Evolutionary conservation across 1,140 invertebrate genomes (phyloP), one percentile per base, ranked within the genome.

Genomic region (Bacillus rossius): DNA sequence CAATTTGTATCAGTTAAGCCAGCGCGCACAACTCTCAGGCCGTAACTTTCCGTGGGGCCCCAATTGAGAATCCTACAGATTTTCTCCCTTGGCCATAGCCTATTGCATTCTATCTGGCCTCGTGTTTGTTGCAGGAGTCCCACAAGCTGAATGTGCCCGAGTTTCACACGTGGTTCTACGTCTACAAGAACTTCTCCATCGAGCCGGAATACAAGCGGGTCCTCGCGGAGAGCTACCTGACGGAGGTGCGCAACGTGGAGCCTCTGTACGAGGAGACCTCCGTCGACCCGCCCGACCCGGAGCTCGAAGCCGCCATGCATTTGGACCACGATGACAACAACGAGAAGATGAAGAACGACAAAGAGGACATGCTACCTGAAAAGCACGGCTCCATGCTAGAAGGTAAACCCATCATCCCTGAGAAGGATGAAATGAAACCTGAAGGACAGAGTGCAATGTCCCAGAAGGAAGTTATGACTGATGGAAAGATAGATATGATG

Each of bases 81-180:
- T n/a, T n/a, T n/a, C n/a, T n/a, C n/a, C n/a, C n/a, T n/a, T n/a
- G n/a, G n/a, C n/a, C n/a, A n/a, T n/a, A n/a, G n/a, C n/a, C n/a
- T n/a, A n/a, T n/a, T n/a, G n/a, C n/a, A n/a, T n/a, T n/a, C n/a
- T n/a, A n/a, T n/a, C n/a, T n/a, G n/a, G n/a, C n/a, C n/a, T 60
- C 42, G 10, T 57, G 16, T 22, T 17, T 50, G 55, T 20, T 62
- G 29, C 59, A 69, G 64, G 67, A 66, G 8, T 66, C 62, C 43
- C 40, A 62, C 20, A 34, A 53, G 72, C 70, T 72, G 48, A 73
- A 74, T 65, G 71, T 74, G 60, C 82, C 82, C 14, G 80, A 83
- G 61, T 77, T 84, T 61, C 81, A 81, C 66, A 83, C 81, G 57
- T 84, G 77, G 75, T 79, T 84, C 63, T 84, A 84, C 60, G 77